These are phyloP conservation scores for Anas bahamensis DNA, from an alignment of 2,797 vertebrate genomes.

Conservation along the genomic window DNA sequence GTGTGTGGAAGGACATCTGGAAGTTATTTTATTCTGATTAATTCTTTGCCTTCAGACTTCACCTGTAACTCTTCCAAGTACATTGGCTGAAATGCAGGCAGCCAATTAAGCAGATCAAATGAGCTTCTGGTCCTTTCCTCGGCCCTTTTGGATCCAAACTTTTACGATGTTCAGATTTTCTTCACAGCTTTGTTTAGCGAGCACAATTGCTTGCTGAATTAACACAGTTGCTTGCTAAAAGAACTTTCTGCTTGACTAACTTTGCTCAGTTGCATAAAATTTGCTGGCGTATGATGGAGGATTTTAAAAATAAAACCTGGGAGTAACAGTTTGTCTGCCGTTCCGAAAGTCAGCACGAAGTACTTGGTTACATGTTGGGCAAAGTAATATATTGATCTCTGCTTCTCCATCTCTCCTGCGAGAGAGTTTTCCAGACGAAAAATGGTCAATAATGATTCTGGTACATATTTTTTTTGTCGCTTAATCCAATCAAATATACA, in stretches of 20 bases:
- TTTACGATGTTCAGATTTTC: background rate
- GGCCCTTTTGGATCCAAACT: background rate
- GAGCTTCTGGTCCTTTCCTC: background rate
- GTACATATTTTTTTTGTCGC: background rate
- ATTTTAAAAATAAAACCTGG: background rate
- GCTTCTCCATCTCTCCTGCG: background rate
- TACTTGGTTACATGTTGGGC: background rate
- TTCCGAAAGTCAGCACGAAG: background rate
- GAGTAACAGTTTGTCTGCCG: background rate
- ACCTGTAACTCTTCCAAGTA: background rate
- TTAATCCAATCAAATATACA: background rate
- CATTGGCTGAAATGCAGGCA: background rate
- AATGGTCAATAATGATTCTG: background rate
- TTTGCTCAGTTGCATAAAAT: background rate
- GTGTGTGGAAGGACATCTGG: background rate
- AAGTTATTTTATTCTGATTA: background rate
- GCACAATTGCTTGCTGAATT: background rate
- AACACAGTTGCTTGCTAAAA: background rate
- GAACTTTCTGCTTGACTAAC: constrained; percentile 19
- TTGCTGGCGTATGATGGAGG: background rate
- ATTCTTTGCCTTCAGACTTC: background rate
- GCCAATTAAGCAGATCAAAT: background rate
- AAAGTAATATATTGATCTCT: background rate
- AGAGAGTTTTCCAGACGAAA: background rate
- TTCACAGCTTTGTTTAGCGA: background rate